A percentile compares a stretch with the other conserved stretches of the same genome.
phyloP scores from a whole-genome alignment of 2,888 invertebrate species.

The Drosophila cyrtoloma region DNA sequence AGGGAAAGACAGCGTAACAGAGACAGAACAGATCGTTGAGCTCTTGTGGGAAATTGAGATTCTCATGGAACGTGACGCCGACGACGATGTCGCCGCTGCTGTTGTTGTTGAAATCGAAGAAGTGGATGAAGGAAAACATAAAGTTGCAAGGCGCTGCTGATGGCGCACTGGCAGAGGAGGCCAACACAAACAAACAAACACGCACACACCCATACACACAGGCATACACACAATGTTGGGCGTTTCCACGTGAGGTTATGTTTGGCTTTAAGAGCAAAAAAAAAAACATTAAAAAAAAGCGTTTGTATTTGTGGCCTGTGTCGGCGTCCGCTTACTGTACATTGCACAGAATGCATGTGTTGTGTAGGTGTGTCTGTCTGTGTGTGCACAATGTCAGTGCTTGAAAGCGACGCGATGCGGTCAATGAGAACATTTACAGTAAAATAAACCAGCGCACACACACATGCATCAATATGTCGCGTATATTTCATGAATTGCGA shows the following conservation, averaged over 20 bases:
- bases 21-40: constrained; percentile 11
- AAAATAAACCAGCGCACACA: constrained; percentile 47
- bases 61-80: constrained; percentile 34
- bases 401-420: constrained; percentile 47
- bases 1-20: neutral
- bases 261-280: constrained; percentile 53
- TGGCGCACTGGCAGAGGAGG: constrained; percentile 31
- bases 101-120: constrained; percentile 52
- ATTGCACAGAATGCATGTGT: constrained; percentile 43
- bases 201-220: constrained; percentile 21
- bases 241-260: constrained; percentile 81
- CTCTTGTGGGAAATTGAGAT: constrained; percentile 49
- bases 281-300: constrained; percentile 11
- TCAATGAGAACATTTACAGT: constrained; percentile 62
- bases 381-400: constrained; percentile 32
- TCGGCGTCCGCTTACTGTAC: constrained; percentile 58
- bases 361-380: constrained; percentile 39
- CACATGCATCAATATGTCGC: constrained; percentile 31
- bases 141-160: constrained; percentile 59
- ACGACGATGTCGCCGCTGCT: constrained; percentile 5
- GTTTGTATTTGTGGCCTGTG: constrained; percentile 32
- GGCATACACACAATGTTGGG: constrained; percentile 69
- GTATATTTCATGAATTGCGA: constrained; percentile 54
- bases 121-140: constrained; percentile 67
- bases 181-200: constrained; percentile 29